These are phyloP conservation scores for Notothenia rossii DNA, from an alignment of 2,113 vertebrate genomes.

Conservation along the genomic window DNA sequence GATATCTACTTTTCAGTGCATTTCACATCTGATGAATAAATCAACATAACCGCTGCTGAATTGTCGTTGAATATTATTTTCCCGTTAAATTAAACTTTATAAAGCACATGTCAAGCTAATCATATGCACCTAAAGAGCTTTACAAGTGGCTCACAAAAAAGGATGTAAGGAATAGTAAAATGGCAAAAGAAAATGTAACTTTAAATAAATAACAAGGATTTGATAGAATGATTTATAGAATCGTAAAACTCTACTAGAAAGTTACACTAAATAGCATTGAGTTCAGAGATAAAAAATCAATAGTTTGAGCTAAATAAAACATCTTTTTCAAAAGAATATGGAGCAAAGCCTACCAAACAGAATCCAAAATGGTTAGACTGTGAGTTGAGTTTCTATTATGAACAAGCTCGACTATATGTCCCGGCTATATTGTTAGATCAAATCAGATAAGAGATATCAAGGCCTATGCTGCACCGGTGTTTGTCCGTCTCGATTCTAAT, in stretches of 20 bases:
- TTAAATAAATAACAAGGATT: too few species aligned
- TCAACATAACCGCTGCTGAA: slow-evolving; percentile 9
- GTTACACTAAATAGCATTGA: too few species aligned
- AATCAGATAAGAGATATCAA: slow-evolving; percentile 7
- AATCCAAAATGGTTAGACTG: neutral
- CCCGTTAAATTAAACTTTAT: too few species aligned
- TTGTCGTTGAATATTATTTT: too few species aligned
- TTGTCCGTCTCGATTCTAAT: slow-evolving; percentile 2
- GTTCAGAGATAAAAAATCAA: too few species aligned
- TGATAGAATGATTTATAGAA: too few species aligned
- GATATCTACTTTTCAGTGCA: neutral
- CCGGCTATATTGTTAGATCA: slow-evolving; percentile 1
- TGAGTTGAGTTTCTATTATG: slow-evolving; percentile 3
- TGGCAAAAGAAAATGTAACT: too few species aligned
- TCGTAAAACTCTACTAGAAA: too few species aligned
- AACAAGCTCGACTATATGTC: neutral
- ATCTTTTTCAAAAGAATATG: neutral
- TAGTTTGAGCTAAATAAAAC: neutral
- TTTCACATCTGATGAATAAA: slow-evolving; percentile 19
- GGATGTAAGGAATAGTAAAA: too few species aligned
- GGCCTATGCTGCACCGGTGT: neutral
- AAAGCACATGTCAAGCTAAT: too few species aligned
- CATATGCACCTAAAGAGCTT: too few species aligned
- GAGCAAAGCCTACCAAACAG: neutral
- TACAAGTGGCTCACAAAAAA: too few species aligned